phyloP scores from a whole-genome alignment of 1,140 invertebrate species.

The Drosophila prosaltans region DNA sequence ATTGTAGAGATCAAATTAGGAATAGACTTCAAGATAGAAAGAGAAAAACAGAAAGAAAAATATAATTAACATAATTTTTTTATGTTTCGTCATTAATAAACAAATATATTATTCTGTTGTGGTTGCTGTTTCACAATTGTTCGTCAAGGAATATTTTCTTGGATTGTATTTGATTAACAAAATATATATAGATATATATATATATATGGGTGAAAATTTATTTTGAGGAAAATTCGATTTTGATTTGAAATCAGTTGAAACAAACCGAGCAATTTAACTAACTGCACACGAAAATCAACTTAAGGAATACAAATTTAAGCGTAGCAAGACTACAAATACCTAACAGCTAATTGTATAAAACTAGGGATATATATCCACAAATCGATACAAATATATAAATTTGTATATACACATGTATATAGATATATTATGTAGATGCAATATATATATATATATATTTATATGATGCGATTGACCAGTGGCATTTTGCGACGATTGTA shows the following conservation, averaged over 20 bases:
- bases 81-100: slow-evolving; percentile 5
- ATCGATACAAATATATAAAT: slow-evolving; percentile 8
- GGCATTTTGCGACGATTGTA: slow-evolving; percentile 85
- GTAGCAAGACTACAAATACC: slow-evolving; percentile 48
- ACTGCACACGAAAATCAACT: slow-evolving; percentile 48
- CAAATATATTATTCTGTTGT: background rate
- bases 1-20: slow-evolving; percentile 55
- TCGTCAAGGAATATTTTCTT: background rate
- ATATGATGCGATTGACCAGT: slow-evolving; percentile 85
- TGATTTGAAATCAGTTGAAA: slow-evolving; percentile 36
- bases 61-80: slow-evolving; percentile 2
- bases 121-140: background rate
- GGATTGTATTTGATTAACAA: background rate
- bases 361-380: slow-evolving; percentile 18
- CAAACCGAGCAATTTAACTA: slow-evolving; percentile 9
- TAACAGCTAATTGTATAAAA: slow-evolving; percentile 55
- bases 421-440: background rate
- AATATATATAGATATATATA: background rate
- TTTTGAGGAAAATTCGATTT: slow-evolving; percentile 13
- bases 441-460: slow-evolving; percentile 37
- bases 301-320: slow-evolving; percentile 51
- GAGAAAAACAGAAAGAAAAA: slow-evolving; percentile 8
- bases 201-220: background rate
- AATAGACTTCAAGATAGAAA: slow-evolving; percentile 32
- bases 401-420: slow-evolving; percentile 6